Evolutionary conservation across 2,797 vertebrate species (phyloP).

Genomic region (Acanthurus tractus): DNA sequence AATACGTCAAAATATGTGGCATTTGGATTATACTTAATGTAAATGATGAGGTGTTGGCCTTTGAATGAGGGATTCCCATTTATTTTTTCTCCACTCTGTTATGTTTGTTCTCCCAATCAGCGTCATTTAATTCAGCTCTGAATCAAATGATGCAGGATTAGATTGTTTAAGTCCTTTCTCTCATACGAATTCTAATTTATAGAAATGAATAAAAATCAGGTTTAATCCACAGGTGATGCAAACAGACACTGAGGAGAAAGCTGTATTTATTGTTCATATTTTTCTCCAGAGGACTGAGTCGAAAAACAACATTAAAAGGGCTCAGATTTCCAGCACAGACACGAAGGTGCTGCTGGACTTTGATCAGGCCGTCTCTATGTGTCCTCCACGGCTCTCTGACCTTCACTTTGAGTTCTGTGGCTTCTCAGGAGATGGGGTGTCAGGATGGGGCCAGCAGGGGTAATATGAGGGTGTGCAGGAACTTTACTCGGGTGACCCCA

Average conservation of each 20-base stretch:
- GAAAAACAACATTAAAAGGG: conserved; percentile 37
- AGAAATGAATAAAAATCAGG: background rate
- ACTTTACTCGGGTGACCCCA: conserved; percentile 40
- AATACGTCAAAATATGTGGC: conserved; percentile 49
- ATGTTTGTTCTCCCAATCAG: conserved; percentile 9
- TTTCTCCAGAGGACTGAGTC: conserved; percentile 4
- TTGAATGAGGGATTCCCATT: conserved; percentile 17
- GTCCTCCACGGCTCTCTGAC: conserved; percentile 74
- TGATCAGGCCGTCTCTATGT: conserved; percentile 55
- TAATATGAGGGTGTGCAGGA: conserved; percentile 41
- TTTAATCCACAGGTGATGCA: background rate
- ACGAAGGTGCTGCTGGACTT: conserved; percentile 54
- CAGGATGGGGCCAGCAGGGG: conserved; percentile 38
- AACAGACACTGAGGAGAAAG: background rate
- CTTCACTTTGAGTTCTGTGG: conserved; percentile 66
- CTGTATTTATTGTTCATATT: background rate
- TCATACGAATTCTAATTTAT: background rate
- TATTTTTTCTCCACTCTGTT: background rate
- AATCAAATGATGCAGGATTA: background rate
- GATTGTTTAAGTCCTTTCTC: conserved; percentile 10
- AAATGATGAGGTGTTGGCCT: conserved; percentile 15
- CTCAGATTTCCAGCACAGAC: conserved; percentile 50
- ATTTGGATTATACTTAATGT: conserved; percentile 49
- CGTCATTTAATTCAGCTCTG: conserved; percentile 4
- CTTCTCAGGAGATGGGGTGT: conserved; percentile 58